Evolutionary conservation across 37 sponge, comb jelly and placozoan genomes (phyloP), one percentile per base, ranked within the genome.

Genomic region (Oopsacas minuta): DNA sequence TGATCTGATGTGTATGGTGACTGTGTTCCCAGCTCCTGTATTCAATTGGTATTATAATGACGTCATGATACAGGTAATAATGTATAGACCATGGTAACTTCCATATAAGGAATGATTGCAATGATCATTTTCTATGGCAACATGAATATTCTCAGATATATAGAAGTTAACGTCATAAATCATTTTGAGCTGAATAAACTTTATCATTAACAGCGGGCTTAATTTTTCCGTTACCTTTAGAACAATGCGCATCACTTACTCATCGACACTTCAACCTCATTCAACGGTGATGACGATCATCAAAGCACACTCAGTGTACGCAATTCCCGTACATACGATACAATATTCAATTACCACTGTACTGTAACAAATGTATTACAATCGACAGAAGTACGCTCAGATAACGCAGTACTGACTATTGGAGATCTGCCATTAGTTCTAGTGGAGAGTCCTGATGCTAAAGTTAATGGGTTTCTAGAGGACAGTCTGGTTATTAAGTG

Each of bases 21-120:
- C 75, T 61, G 75, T 61, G 28, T 61, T 61, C 30, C 75, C 75
- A 61, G 28, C 28, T 61, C 75, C 75, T n/a, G 75, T 25, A 61
- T 61, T 61, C 75, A 20, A 20, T 25, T 61, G 75, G 75, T 61
- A 61, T n/a, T 61, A 61, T 34, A 61, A 61, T 12, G 75, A 34
- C 30, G 28, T 12, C 8, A 8, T 8, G 49, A 42, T 42, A 42
- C 49, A 42, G 49, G 49, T 42, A 42, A 15, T n/a, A n/a, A n/a
- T n/a, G n/a, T n/a, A n/a, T n/a, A n/a, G n/a, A n/a, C n/a, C n/a
- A n/a, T n/a, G n/a, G n/a, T n/a, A n/a, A n/a, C n/a, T n/a, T n/a
- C n/a, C n/a, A n/a, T n/a, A n/a, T n/a, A n/a, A n/a, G n/a, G n/a
- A n/a, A n/a, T n/a, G n/a, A n/a, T n/a, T n/a, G n/a, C n/a, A n/a